Conservation (phyloP, 2,113 vertebrate genomes). For the Nyctereutes procyonoides region DNA sequence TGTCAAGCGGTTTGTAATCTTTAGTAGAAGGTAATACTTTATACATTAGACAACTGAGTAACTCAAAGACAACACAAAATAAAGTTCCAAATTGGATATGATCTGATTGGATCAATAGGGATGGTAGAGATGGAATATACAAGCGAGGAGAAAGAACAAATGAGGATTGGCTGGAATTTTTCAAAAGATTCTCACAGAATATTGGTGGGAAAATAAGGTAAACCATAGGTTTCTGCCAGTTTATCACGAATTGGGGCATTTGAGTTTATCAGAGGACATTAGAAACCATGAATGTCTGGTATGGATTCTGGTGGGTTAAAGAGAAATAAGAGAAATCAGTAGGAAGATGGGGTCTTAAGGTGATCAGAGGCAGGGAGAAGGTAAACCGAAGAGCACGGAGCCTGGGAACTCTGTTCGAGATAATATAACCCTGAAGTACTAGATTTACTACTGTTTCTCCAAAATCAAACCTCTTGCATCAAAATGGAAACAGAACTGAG, state of each 20-base stretch:
- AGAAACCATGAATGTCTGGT: neutral
- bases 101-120: neutral
- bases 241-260: neutral
- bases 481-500: constrained; percentile 18
- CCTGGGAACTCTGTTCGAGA: neutral
- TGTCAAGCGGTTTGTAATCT: constrained; percentile 7
- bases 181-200: neutral
- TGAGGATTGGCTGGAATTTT: neutral
- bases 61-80: neutral
- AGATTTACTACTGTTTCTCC: neutral
- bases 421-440: neutral
- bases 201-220: neutral
- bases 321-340: neutral
- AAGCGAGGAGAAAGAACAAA: neutral
- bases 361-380: neutral
- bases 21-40: neutral
- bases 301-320: neutral
- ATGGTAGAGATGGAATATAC: neutral
- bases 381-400: neutral
- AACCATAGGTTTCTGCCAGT: neutral
- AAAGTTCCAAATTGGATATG: neutral
- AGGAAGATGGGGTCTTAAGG: neutral
- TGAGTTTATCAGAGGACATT: neutral
- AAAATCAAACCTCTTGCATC: neutral
- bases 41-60: neutral